Base-by-base conservation (phyloP, 1,140 invertebrate species). In the Ceratina japonica region DNA sequence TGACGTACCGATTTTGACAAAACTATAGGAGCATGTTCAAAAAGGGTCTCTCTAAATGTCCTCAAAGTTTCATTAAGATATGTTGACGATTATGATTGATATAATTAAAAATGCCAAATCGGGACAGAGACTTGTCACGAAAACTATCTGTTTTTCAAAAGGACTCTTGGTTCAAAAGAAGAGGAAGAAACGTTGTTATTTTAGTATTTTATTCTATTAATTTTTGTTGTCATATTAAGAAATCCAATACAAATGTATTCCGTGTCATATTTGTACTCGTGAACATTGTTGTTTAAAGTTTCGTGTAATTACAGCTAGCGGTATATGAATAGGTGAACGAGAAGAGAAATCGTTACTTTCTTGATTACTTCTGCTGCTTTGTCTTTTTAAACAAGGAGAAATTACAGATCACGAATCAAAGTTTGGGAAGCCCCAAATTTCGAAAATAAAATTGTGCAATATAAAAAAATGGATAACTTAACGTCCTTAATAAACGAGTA, bases 181-280 rank as follows among this genome's bases (percentile, higher is more conserved):
- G 27, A 44, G 37, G 37, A 44, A 44, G 2, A 44, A 44, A 61
- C 71, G 15, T 49, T 71, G 49, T 80, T 65, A 72, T 61, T 54
- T 74, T 73, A 59, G 27, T 84, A 49, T 59, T 75, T 72, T 81
- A 74, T 87, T 89, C 87, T 88, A 88, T 86, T 86, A 73, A 78
- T 82, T 81, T 85, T 54, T 87, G 76, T 86, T 85, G 88, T 76
- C 87, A 87, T 82, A 72, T 89, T 89, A 89, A 86, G 87, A 87
- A 89, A 88, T 84, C 83, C 85, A 85, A 90, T 90, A 90, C 86
- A 90, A 90, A 90, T 90, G 88, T 90, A 89, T 87, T 87, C 81
- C 86, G 85, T 90, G 87, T 89, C 86, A 81, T 87, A 79, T 88
- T 90, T 90, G 89, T 90, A 90, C 89, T 90, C 77, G 71, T 88